Evolutionary conservation across 2,113 vertebrate genomes (phyloP), one percentile per base, ranked within the genome.

Genomic region (Actenoides lindsayi): DNA sequence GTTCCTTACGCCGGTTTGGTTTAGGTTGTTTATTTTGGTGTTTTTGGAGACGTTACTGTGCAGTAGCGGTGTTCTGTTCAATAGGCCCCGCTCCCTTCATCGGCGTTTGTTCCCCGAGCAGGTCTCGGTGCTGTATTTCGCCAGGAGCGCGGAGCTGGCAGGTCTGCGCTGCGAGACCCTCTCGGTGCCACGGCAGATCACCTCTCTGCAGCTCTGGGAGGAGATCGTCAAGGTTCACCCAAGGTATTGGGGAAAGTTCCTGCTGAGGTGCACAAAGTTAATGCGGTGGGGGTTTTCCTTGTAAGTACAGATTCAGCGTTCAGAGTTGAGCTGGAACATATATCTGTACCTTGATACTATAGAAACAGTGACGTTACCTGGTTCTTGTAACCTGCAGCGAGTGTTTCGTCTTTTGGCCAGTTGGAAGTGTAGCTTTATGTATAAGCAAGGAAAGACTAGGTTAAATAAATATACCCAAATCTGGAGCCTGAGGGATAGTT

Each of bases 51-150:
- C 14, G 50, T 6, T 60, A 10, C 19, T 2, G 53, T 10, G 50
- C 24, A 6, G 35, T 6, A 53, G 78, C 33, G 28, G 7, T 20
- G 1, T 10, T 21, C 10, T 16, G 8, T 3, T 1, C 25, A 23
- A 48, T 18, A 51, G 87, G 83, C 71, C 57, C 12, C n/a, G 41
- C 37, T 15, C 2, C 18, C 9, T 64, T 81, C 50, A 91, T 1
- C 1, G 17, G 65, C 16, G 6, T 48, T 8, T 63, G 35, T 63
- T 83, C 16, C 68, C 56, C 13, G 33, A 0, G 51, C 93, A 98
- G 98, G 97, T 98, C 6, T 81, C 95, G 41, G 98, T 99, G 94
- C 78, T 99, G 95, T 99, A 99, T 94, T 99, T 99, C 81, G 99
- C 99, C 50, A 97, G 98, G 97, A 99, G 99, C 90, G 98, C 98